A percentile compares a stretch with the other conserved stretches of the same genome.
Evolutionary conservation across 2,113 vertebrate genomes (phyloP).

Genomic region (Dascyllus trimaculatus): DNA sequence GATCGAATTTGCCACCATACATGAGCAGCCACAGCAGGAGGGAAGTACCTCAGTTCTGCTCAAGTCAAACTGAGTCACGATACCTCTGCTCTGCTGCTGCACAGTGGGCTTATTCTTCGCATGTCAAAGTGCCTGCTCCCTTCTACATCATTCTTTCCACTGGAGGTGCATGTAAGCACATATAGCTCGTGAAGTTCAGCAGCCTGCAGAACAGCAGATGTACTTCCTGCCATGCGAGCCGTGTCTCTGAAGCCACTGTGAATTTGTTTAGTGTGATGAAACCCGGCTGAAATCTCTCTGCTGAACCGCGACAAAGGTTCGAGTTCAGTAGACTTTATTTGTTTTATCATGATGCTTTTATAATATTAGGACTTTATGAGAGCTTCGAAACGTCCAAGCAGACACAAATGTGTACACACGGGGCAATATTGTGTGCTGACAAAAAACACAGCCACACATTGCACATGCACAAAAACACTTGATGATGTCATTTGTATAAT

Average conservation of each 20-base stretch:
- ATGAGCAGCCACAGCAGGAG: slow-evolving; percentile 13
- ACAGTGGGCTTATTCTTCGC: slow-evolving; percentile 33
- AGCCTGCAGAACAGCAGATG: slow-evolving; percentile 55
- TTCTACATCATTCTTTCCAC: slow-evolving; percentile 6
- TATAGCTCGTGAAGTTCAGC: slow-evolving; percentile 28
- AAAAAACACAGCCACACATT: slow-evolving; percentile 14
- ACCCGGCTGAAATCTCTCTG: slow-evolving; percentile 1
- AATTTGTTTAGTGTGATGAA: slow-evolving; percentile 21
- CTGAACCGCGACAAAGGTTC: neutral
- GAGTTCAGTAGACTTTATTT: neutral
- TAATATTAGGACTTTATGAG: slow-evolving; percentile 11
- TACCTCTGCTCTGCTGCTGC: slow-evolving; percentile 12
- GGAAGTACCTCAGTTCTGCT: slow-evolving; percentile 6
- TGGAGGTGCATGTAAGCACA: slow-evolving; percentile 29
- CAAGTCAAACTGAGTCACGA: slow-evolving; percentile 22
- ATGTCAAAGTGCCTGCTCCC: slow-evolving; percentile 36
- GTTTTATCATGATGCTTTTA: slow-evolving; percentile 3
- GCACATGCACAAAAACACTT: slow-evolving; percentile 31
- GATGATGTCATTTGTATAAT: slow-evolving; percentile 79
- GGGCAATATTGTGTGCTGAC: slow-evolving; percentile 10
- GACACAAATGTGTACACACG: neutral
- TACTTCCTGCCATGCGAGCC: slow-evolving; percentile 25
- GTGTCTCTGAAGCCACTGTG: slow-evolving; percentile 7
- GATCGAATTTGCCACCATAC: neutral
- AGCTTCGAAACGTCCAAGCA: neutral